A percentile compares a stretch with the other conserved stretches of the same genome.
phyloP scores from a whole-genome alignment of 2,888 invertebrate species.

The Cybosia mesomella region DNA sequence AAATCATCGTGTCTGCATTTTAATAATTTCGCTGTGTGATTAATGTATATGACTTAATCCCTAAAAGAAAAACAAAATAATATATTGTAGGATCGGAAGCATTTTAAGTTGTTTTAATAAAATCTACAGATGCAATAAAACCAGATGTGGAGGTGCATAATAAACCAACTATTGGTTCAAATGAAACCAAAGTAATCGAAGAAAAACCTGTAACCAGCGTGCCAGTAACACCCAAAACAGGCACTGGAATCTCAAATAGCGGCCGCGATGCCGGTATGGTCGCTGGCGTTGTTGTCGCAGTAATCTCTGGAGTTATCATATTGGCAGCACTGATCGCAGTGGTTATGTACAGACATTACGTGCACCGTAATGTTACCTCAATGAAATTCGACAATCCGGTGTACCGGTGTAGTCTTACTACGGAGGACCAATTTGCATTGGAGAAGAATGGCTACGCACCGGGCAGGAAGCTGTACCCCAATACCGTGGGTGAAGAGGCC shows the following conservation, averaged over 20 bases:
- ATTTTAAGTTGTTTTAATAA: conserved; percentile 76
- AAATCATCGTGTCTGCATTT: conserved; percentile 40
- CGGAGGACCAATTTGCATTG: conserved; percentile 96
- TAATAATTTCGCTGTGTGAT: conserved; percentile 46
- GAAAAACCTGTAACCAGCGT: conserved; percentile 80
- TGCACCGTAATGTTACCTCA: conserved; percentile 95
- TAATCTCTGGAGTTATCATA: conserved; percentile 88
- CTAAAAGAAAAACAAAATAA: conserved; percentile 50
- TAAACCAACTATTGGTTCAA: conserved; percentile 76
- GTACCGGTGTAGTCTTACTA: conserved; percentile 98
- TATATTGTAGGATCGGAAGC: conserved; percentile 49
- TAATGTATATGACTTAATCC: conserved; percentile 42
- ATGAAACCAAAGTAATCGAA: conserved; percentile 75
- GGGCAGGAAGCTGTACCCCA: conserved; percentile 91
- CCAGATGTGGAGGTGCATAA: conserved; percentile 80
- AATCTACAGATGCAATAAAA: conserved; percentile 82
- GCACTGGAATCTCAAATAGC: conserved; percentile 83
- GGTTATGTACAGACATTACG: conserved; percentile 94
- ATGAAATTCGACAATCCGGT: conserved; percentile 99
- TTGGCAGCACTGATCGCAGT: conserved; percentile 89
- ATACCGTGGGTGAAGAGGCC: conserved; percentile 96
- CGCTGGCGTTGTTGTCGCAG: conserved; percentile 92
- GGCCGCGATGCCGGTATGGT: conserved; percentile 91
- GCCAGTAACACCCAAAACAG: conserved; percentile 77
- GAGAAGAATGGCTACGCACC: conserved; percentile 95